Evolutionary conservation across 2,888 invertebrate species (phyloP).

Genomic region (Pterostichus madidus): DNA sequence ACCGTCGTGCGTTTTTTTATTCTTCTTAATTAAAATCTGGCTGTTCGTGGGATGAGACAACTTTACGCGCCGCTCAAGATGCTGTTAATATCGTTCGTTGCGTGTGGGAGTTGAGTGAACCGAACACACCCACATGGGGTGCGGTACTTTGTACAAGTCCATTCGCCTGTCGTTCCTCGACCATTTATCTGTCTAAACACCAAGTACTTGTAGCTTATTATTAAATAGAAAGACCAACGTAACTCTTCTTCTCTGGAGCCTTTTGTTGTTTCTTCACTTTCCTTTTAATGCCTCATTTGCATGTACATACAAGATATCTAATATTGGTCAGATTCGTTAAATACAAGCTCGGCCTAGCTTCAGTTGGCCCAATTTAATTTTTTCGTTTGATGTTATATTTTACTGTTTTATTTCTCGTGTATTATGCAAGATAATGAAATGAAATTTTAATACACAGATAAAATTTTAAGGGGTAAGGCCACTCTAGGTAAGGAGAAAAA

Average conservation of each 20-base stretch:
- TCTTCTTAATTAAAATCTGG: constrained; percentile 38
- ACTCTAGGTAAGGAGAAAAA: too few species aligned
- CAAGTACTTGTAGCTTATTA: constrained; percentile 15
- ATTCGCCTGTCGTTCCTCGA: constrained; percentile 38
- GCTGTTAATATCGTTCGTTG: constrained; percentile 46
- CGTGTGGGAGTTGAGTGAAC: constrained; percentile 34
- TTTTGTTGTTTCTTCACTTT: constrained; percentile 23
- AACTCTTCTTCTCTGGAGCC: background rate
- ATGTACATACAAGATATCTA: too few species aligned
- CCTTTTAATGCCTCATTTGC: background rate
- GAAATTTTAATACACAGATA: too few species aligned
- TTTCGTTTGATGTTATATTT: too few species aligned
- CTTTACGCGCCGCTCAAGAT: constrained; percentile 19
- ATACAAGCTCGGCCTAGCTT: too few species aligned
- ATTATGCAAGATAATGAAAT: too few species aligned
- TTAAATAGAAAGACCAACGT: constrained; percentile 22
- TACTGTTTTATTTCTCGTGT: too few species aligned
- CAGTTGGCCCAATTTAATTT: too few species aligned
- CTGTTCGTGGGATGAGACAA: constrained; percentile 12
- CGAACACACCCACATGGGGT: constrained; percentile 50
- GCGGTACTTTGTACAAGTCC: constrained; percentile 53
- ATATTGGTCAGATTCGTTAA: too few species aligned
- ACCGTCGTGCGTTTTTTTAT: constrained; percentile 9
- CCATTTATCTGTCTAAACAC: constrained; percentile 53
- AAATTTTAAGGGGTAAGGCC: too few species aligned